Conservation (phyloP, 2,797 vertebrate genomes). For the Hydrocynus forskahlii region DNA sequence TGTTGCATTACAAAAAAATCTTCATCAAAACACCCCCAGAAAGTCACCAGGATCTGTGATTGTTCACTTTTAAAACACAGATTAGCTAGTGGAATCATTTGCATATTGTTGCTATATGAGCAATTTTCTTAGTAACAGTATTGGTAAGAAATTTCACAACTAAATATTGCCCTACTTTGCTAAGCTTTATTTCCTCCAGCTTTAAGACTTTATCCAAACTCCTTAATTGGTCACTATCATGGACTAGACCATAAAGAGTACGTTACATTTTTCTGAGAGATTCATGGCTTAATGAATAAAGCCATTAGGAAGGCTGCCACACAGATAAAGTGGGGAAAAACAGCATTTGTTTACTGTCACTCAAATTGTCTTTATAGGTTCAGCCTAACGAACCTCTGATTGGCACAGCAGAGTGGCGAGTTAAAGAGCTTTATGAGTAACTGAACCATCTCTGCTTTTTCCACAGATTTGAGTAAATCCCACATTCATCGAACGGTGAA, state of each 20-base stretch:
- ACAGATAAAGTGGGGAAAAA: neutral
- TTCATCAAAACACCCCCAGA: no score
- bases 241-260: neutral
- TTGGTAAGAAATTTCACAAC: no score
- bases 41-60: no score
- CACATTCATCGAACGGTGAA: neutral
- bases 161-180: no score
- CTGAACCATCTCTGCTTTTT: neutral
- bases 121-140: no score
- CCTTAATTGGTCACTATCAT: neutral
- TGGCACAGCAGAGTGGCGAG: neutral
- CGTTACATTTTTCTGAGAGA: neutral
- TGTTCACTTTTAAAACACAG: no score
- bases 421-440: conserved; percentile 1
- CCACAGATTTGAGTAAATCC: conserved; percentile 1
- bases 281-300: neutral
- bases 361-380: neutral
- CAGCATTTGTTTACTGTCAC: neutral
- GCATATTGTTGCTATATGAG: no score
- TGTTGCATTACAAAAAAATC: no score
- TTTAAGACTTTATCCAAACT: neutral
- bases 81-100: no score
- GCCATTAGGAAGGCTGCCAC: neutral
- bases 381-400: conserved; percentile 8
- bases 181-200: neutral